Evolutionary conservation across 2,888 invertebrate genomes (phyloP).

Genomic region (Hyppa rectilinea): DNA sequence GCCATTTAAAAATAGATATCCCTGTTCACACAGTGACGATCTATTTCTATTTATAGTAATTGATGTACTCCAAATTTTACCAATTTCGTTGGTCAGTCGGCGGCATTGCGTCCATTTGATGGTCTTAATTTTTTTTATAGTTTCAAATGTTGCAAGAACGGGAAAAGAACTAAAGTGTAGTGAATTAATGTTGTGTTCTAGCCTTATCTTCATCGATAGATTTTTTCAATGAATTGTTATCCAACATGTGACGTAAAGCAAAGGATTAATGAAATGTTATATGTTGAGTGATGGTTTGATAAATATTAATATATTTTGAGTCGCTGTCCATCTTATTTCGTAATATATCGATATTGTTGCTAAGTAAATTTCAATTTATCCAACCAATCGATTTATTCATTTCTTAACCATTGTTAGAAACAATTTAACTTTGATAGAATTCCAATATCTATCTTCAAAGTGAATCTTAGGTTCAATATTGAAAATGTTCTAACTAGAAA

Average conservation of each 20-base stretch:
- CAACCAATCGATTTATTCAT: constrained; percentile 6
- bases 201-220: neutral
- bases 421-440: neutral
- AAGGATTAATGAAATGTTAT: constrained; percentile 3
- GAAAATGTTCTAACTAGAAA: neutral
- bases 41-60: constrained; percentile 68
- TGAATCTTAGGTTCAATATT: neutral
- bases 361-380: neutral
- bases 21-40: constrained; percentile 56
- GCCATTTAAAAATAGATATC: constrained; percentile 65
- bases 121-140: constrained; percentile 47
- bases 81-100: constrained; percentile 55
- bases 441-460: neutral
- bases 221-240: neutral
- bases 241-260: neutral
- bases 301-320: neutral
- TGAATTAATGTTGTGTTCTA: neutral
- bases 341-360: neutral
- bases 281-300: constrained; percentile 10
- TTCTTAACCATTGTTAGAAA: neutral
- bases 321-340: neutral
- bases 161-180: constrained; percentile 8
- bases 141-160: constrained; percentile 10
- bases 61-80: constrained; percentile 64
- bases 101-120: constrained; percentile 54